These are phyloP conservation scores for Acleris literana DNA, from an alignment of 2,888 invertebrate genomes.

Conservation along the genomic window DNA sequence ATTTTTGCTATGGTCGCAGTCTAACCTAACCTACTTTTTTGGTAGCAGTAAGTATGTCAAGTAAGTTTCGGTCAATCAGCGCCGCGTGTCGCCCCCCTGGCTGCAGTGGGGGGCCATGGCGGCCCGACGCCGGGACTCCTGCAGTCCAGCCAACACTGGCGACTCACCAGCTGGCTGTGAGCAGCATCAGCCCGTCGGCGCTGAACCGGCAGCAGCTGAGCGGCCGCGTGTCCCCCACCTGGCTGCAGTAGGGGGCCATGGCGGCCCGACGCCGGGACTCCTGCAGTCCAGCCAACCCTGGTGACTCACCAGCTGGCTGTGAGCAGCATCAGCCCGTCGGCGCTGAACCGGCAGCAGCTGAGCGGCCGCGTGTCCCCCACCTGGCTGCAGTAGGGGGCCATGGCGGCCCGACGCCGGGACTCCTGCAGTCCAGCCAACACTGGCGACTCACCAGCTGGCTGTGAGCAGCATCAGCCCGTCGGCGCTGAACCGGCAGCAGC, in stretches of 20 bases:
- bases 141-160: slow-evolving; percentile 54
- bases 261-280: slow-evolving; percentile 95
- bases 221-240: too few species aligned
- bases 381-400: slow-evolving; percentile 95
- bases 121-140: slow-evolving; percentile 95
- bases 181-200: slow-evolving; percentile 93
- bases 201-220: slow-evolving; percentile 97
- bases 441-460: slow-evolving; percentile 91
- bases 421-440: slow-evolving; percentile 85
- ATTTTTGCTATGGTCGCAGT: too few species aligned
- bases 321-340: slow-evolving; percentile 93
- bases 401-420: slow-evolving; percentile 92
- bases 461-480: slow-evolving; percentile 95
- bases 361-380: slow-evolving; percentile 97
- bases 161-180: slow-evolving; percentile 95
- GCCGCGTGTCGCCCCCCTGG: too few species aligned
- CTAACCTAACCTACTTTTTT: too few species aligned
- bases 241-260: too few species aligned
- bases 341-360: slow-evolving; percentile 96
- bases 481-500: slow-evolving; percentile 95
- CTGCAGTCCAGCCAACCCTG: slow-evolving; percentile 71
- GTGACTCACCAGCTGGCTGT: slow-evolving; percentile 94
- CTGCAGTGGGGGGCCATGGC: slow-evolving; percentile 91
- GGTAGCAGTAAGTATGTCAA: too few species aligned
- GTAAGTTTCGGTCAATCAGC: too few species aligned